Evolutionary conservation across 2,113 vertebrate genomes (phyloP).

Genomic region (Brachyhypopomus occidentalis): DNA sequence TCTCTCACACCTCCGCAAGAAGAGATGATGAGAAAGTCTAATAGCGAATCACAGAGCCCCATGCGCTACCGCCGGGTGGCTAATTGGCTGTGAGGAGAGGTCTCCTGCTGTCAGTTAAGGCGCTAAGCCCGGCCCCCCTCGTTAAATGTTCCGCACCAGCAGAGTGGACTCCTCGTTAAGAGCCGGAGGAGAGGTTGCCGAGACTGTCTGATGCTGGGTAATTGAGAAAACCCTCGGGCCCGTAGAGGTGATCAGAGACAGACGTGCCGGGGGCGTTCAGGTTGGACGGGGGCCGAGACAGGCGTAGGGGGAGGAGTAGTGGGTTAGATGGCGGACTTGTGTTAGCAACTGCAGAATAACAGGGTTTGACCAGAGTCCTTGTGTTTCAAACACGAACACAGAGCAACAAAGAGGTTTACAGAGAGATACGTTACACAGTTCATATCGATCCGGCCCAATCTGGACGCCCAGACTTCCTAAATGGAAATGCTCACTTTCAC

Average conservation of each 20-base stretch:
- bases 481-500: no score
- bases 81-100: slow-evolving; percentile 40
- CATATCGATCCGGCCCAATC: no score
- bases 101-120: slow-evolving; percentile 34
- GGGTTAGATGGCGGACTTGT: background rate
- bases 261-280: background rate
- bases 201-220: slow-evolving; percentile 9
- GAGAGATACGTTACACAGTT: no score
- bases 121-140: slow-evolving; percentile 10
- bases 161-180: background rate
- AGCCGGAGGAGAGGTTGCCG: background rate
- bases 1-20: background rate
- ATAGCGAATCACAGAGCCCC: slow-evolving; percentile 8
- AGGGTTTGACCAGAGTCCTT: no score
- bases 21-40: slow-evolving; percentile 12
- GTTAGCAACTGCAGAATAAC: background rate
- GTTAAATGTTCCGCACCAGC: slow-evolving; percentile 26
- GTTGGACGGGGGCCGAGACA: background rate
- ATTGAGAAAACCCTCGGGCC: slow-evolving; percentile 22
- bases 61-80: background rate
- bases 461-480: no score
- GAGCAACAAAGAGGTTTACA: no score
- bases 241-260: slow-evolving; percentile 7
- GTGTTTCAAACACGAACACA: no score
- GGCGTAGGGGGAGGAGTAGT: background rate